Evolutionary conservation across 2,113 vertebrate genomes (phyloP).

Genomic region (Hippolais icterina): DNA sequence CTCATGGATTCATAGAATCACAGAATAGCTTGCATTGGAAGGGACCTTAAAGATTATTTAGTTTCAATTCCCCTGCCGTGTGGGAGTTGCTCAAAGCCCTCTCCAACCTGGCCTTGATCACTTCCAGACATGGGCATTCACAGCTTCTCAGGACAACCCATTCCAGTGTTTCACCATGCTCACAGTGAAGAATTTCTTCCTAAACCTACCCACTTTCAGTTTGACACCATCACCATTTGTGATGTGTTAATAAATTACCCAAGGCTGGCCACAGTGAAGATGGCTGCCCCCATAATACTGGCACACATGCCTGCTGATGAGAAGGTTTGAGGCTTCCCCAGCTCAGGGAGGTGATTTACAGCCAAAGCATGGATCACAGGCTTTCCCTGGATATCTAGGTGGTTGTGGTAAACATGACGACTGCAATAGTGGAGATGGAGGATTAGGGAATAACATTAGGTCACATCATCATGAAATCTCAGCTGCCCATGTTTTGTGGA

Average conservation of each 20-base stretch:
- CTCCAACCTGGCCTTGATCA: background rate
- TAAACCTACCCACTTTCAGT: background rate
- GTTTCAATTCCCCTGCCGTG: background rate
- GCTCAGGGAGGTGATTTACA: background rate
- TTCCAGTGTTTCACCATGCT: background rate
- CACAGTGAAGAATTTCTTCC: background rate
- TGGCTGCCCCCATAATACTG: background rate
- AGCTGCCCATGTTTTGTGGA: background rate
- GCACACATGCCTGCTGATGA: background rate
- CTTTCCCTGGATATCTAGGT: background rate
- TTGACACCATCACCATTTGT: background rate
- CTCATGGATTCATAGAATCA: background rate
- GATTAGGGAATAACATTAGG: background rate
- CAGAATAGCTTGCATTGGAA: background rate
- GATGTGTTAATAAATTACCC: background rate
- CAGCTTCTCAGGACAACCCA: background rate
- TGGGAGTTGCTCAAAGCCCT: background rate
- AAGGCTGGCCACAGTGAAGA: background rate
- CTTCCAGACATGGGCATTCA: background rate
- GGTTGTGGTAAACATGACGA: fast-evolving
- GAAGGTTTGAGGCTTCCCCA: background rate
- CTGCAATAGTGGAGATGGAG: background rate
- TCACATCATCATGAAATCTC: fast-evolving
- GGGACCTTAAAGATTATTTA: background rate
- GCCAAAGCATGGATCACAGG: background rate